Conservation (phyloP, 2,113 vertebrate genomes). For the Rhinoderma darwinii region DNA sequence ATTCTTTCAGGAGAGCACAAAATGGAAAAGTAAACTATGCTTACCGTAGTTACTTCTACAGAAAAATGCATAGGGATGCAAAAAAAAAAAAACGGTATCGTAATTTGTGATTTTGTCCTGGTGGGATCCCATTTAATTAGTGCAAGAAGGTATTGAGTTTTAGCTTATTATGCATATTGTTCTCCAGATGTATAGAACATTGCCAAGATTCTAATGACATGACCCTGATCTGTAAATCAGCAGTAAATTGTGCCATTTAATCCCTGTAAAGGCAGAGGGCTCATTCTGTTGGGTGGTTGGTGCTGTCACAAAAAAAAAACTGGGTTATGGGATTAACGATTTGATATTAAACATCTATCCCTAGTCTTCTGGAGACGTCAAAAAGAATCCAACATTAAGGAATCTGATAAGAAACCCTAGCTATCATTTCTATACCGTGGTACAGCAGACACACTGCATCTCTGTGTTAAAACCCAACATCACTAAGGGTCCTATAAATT, state of each 20-base stretch:
- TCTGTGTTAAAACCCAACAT: slow-evolving; percentile 84
- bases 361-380: slow-evolving; percentile 82
- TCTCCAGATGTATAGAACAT: slow-evolving; percentile 86
- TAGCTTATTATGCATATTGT: slow-evolving; percentile 89
- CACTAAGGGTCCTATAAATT: slow-evolving; percentile 87
- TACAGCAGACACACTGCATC: slow-evolving; percentile 81
- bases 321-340: slow-evolving; percentile 83
- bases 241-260: slow-evolving; percentile 86
- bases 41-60: slow-evolving; percentile 74
- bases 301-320: slow-evolving; percentile 77
- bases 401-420: slow-evolving; percentile 81
- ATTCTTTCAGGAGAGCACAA: slow-evolving; percentile 56
- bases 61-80: slow-evolving; percentile 81
- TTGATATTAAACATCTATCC: slow-evolving; percentile 87
- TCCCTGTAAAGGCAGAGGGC: slow-evolving; percentile 82
- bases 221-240: slow-evolving; percentile 88
- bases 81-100: slow-evolving; percentile 80
- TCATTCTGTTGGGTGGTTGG: slow-evolving; percentile 84
- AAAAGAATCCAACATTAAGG: slow-evolving; percentile 82
- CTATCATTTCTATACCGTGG: slow-evolving; percentile 80
- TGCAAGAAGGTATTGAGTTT: slow-evolving; percentile 86
- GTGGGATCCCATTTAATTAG: slow-evolving; percentile 85
- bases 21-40: slow-evolving; percentile 66
- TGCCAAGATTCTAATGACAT: slow-evolving; percentile 88
- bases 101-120: slow-evolving; percentile 84